phyloP scores from a whole-genome alignment of 2,797 vertebrate genomes.

The Cottoperca gobio region DNA sequence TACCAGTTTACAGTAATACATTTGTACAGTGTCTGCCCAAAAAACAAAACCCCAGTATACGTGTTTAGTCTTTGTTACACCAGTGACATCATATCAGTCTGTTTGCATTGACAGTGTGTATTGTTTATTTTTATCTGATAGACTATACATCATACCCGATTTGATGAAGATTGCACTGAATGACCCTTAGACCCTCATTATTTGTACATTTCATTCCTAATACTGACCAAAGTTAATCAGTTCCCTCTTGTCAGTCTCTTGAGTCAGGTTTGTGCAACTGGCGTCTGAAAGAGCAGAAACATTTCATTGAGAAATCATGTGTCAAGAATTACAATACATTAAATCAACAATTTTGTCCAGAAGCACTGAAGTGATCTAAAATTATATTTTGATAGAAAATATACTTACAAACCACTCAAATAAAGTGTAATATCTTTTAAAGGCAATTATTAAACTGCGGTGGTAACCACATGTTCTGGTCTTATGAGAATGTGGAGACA shows the following conservation, averaged over 20 bases:
- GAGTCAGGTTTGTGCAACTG: conserved; percentile 10
- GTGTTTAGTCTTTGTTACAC: not conserved
- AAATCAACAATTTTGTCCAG: not conserved
- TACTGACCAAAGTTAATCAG: conserved; percentile 7
- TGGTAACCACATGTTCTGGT: too few species aligned
- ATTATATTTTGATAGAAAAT: not conserved
- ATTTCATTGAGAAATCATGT: too few species aligned
- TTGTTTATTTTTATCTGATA: not conserved
- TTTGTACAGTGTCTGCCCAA: not conserved
- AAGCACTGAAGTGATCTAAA: not conserved
- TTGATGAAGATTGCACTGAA: not conserved
- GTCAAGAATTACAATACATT: not conserved
- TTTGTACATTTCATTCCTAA: not conserved
- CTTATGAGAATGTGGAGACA: not conserved
- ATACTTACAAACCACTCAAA: not conserved
- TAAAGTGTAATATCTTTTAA: not conserved
- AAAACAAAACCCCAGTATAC: not conserved
- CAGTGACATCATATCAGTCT: not conserved
- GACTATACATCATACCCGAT: not conserved
- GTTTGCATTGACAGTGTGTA: not conserved
- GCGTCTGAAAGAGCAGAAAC: conserved; percentile 36
- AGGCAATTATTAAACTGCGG: not conserved
- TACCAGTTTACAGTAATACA: not conserved
- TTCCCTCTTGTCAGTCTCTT: conserved; percentile 2
- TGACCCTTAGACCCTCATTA: not conserved